Evolutionary conservation across 2,888 invertebrate genomes (phyloP), one percentile per base, ranked within the genome.

Genomic region (Trichopoda pennipes): DNA sequence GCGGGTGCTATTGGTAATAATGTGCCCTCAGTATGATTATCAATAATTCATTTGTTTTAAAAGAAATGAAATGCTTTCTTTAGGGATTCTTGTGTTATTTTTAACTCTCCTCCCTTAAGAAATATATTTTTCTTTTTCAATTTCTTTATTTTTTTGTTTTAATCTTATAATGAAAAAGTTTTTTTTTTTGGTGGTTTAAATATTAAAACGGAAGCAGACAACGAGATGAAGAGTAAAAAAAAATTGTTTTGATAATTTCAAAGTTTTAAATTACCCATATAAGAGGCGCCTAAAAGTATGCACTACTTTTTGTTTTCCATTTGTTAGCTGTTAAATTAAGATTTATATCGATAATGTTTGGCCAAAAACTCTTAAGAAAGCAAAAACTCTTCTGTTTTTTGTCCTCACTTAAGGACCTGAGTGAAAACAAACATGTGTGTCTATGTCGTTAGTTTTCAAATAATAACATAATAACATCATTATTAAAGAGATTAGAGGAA

Each of bases 1-100:
- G 8, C 17, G 61, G 69, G 64, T 49, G 75, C 70, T 17, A 2
- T 7, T 49, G 47, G 47, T 19, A 68, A 61, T 82, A 82, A 82
- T 82, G 79, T 79, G 75, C 82, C 76, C 72, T 82, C 53, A 82
- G 82, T 70, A 76, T 79, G 79, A 82, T 82, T 79, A 79, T 82
- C 79, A 79, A 82, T 82, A 82, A 82, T 82, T 82, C 75, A 82
- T 82, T 82, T 82, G 82, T 82, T 79, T 82, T 73, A 70, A 66
- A 77, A 82, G 66, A 68, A 82, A 69, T 51, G 53, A 69, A 61
- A 44, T 72, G 44, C 51, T 79, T 60, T 61, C 82, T 66, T 72
- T 32, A 72, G 79, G 79, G 75, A 79, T 44, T 75, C 64, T 42
- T 38, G 32, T 42, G 19, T 56, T 66, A 19, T 14, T 69, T 70